These are phyloP conservation scores for Albula glossodonta DNA, from an alignment of 2,113 vertebrate species.

Conservation along the genomic window DNA sequence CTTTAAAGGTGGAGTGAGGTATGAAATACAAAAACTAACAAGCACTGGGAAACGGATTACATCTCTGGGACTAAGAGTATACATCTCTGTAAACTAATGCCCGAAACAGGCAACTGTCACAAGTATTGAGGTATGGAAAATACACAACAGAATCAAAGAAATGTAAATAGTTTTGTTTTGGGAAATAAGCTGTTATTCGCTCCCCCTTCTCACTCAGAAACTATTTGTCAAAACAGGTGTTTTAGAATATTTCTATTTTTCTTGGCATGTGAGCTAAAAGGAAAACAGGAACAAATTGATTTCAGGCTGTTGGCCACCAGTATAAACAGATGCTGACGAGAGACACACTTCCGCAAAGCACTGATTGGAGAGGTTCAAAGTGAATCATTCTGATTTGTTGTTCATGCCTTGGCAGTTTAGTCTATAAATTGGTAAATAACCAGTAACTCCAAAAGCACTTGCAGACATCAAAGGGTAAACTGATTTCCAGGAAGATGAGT, in stretches of 20 bases:
- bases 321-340: neutral
- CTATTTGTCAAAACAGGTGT: neutral
- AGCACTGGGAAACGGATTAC: neutral
- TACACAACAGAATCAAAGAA: neutral
- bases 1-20: neutral
- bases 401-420: neutral
- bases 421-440: neutral
- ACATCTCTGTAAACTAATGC: neutral
- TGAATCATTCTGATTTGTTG: neutral
- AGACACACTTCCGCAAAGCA: neutral
- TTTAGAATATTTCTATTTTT: neutral
- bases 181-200: neutral
- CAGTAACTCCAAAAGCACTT: neutral
- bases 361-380: conserved; percentile 1
- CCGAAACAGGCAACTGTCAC: neutral
- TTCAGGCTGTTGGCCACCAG: neutral
- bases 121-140: neutral
- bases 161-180: neutral
- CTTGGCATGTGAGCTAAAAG: neutral
- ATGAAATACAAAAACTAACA: neutral
- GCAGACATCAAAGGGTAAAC: neutral
- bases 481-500: neutral
- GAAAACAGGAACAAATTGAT: neutral
- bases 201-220: neutral
- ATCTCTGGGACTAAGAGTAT: neutral